Evolutionary conservation across 2,113 vertebrate genomes (phyloP).

Genomic region (Hippocampus mohnikei): DNA sequence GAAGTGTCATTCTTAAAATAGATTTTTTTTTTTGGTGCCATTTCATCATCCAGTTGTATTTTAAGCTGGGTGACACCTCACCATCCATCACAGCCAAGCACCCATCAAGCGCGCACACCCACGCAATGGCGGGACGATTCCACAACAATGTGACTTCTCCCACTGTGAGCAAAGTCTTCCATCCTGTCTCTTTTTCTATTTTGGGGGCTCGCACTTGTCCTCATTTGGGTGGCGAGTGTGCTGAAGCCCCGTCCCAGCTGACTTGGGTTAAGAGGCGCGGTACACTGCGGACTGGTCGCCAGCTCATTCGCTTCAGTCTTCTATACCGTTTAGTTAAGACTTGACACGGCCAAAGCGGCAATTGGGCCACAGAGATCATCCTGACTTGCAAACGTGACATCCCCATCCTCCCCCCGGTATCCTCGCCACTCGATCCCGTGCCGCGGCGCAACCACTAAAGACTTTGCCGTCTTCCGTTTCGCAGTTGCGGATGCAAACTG

Average conservation of each 20-base stretch:
- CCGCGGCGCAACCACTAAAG: slow-evolving; percentile 53
- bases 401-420: slow-evolving; percentile 42
- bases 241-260: no score
- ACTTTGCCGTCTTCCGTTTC: slow-evolving; percentile 60
- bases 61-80: slow-evolving; percentile 65
- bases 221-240: not conserved
- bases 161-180: not conserved
- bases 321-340: not conserved
- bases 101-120: not conserved
- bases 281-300: no score
- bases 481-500: slow-evolving; percentile 54
- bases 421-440: slow-evolving; percentile 52
- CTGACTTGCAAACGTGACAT: slow-evolving; percentile 64
- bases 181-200: not conserved
- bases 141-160: slow-evolving; percentile 2
- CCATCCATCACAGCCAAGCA: slow-evolving; percentile 64
- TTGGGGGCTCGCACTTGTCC: not conserved
- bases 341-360: not conserved
- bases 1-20: slow-evolving; percentile 71
- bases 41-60: slow-evolving; percentile 73
- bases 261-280: no score
- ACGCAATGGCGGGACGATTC: not conserved
- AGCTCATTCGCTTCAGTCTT: no score
- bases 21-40: slow-evolving; percentile 63
- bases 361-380: slow-evolving; percentile 45